Evolutionary conservation across 2,113 vertebrate species (phyloP).

Genomic region (Brevimyrus niger): DNA sequence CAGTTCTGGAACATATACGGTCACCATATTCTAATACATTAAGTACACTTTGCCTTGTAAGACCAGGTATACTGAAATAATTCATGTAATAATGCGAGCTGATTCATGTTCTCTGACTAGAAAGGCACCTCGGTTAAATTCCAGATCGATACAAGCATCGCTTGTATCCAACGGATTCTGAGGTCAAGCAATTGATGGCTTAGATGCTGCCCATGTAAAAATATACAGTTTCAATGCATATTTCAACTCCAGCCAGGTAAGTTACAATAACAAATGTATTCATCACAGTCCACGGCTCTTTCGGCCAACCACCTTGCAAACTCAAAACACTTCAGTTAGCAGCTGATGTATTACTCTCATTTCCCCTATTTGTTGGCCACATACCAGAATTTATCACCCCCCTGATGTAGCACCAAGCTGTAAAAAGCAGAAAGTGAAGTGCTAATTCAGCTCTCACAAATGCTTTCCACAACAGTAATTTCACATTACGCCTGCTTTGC

Average conservation of each 20-base stretch:
- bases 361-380: constrained; percentile 18
- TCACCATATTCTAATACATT: not conserved
- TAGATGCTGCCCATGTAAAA: not conserved
- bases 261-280: constrained; percentile 21
- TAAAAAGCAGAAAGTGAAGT: constrained; percentile 13
- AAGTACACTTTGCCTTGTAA: not conserved
- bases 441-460: constrained; percentile 14
- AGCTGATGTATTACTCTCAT: constrained; percentile 21
- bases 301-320: constrained; percentile 10
- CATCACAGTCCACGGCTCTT: not conserved
- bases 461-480: constrained; percentile 7
- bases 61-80: not conserved
- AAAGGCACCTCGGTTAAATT: not conserved
- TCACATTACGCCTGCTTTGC: not conserved
- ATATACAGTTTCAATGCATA: constrained; percentile 9
- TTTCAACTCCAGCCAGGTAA: not conserved
- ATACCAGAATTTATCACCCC: constrained; percentile 20
- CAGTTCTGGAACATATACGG: not conserved
- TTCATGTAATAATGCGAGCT: not conserved
- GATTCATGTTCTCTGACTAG: not conserved
- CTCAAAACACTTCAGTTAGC: constrained; percentile 22
- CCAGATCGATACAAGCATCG: constrained; percentile 19
- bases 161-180: constrained; percentile 5
- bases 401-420: constrained; percentile 17
- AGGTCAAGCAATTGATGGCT: not conserved